Conservation (phyloP, 2,113 vertebrate genomes). For the Dromaius novaehollandiae region DNA sequence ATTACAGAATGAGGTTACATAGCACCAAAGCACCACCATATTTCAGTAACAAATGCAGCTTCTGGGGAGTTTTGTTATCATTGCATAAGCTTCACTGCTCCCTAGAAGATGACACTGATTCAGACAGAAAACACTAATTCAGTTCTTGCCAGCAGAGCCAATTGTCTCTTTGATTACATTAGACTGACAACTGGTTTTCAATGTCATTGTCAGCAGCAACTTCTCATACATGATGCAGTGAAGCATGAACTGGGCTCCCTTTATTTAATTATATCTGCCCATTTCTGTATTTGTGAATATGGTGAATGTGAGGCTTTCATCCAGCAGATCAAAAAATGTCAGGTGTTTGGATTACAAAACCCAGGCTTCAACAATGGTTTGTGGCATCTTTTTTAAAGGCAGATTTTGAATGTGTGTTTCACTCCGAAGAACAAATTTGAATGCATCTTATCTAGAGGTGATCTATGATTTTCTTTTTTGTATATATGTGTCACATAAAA, state of each 20-base stretch:
- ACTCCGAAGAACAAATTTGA: neutral
- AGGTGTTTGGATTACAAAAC: neutral
- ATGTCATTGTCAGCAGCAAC: slow-evolving; percentile 69
- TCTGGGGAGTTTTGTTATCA: slow-evolving; percentile 73
- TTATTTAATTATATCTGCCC: slow-evolving; percentile 70
- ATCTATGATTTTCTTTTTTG: neutral
- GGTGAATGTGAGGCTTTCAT: neutral
- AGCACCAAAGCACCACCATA: slow-evolving; percentile 71
- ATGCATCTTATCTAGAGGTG: neutral
- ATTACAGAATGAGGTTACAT: slow-evolving; percentile 71
- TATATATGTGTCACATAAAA: neutral
- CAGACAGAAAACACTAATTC: slow-evolving; percentile 74
- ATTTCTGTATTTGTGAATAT: slow-evolving; percentile 12
- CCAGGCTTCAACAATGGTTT: neutral
- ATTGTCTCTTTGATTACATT: slow-evolving; percentile 75
- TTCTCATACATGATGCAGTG: slow-evolving; percentile 13
- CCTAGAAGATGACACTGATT: slow-evolving; percentile 72
- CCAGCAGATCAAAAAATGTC: neutral
- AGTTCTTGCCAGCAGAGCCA: slow-evolving; percentile 74
- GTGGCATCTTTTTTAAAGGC: neutral
- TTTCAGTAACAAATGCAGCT: slow-evolving; percentile 71
- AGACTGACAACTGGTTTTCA: slow-evolving; percentile 76
- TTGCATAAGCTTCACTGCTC: slow-evolving; percentile 70
- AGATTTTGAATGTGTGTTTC: neutral
- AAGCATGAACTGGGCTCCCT: slow-evolving; percentile 53